phyloP scores from a whole-genome alignment of 1,140 invertebrate genomes.

The Zaprionus capensis region DNA sequence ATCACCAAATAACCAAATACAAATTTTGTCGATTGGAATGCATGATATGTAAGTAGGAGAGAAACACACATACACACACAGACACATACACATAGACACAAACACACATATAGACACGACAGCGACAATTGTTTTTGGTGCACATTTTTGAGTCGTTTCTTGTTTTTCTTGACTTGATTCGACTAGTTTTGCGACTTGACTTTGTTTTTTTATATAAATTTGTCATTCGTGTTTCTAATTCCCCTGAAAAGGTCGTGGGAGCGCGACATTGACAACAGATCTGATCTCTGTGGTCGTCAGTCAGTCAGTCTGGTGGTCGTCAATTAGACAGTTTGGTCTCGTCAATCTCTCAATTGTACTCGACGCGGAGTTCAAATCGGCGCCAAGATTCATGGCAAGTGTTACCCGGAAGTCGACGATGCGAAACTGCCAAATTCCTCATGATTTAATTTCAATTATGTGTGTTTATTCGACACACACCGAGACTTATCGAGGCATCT shows the following conservation, averaged over 20 bases:
- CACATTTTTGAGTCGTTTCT: conserved; percentile 20
- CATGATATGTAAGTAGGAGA: conserved; percentile 11
- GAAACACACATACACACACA: neutral
- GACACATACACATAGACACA: neutral
- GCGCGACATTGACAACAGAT: conserved; percentile 65
- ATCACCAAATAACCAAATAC: neutral
- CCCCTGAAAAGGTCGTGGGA: conserved; percentile 64
- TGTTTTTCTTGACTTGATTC: conserved; percentile 14
- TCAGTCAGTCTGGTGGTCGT: neutral
- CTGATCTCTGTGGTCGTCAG: conserved; percentile 7
- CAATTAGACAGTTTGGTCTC: neutral
- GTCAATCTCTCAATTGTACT: conserved; percentile 28
- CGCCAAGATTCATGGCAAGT: conserved; percentile 11
- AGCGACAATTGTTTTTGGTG: conserved; percentile 19
- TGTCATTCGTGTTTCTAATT: conserved; percentile 35
- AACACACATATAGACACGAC: neutral
- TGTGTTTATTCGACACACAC: conserved; percentile 59
- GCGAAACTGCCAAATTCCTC: conserved; percentile 12
- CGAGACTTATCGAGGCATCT: conserved; percentile 14
- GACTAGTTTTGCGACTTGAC: conserved; percentile 6
- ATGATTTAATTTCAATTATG: conserved; percentile 62
- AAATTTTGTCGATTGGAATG: conserved; percentile 24
- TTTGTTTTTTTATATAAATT: conserved; percentile 20
- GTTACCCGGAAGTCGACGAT: conserved; percentile 22
- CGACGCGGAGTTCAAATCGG: conserved; percentile 7